Percentiles rank a stretch among this genome's conserved stretches.
Conservation (phyloP, 2,797 vertebrate species). For the Pseudochirops corinnae region DNA sequence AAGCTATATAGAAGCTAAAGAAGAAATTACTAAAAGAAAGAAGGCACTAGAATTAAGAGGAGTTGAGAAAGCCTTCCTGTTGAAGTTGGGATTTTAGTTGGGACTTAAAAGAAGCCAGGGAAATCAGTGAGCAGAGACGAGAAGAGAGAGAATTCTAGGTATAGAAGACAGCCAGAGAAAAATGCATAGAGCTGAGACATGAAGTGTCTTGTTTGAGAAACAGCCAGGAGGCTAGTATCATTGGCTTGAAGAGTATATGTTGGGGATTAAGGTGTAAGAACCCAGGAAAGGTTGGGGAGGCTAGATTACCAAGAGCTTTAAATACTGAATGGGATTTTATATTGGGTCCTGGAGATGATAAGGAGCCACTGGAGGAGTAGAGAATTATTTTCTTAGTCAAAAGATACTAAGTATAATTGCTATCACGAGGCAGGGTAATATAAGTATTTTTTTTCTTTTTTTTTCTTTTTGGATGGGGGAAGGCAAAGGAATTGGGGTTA, state of each 20-base stretch:
- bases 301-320: not conserved
- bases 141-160: not conserved
- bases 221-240: not conserved
- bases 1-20: not conserved
- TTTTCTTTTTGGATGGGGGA: no score
- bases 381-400: not conserved
- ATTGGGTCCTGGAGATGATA: not conserved
- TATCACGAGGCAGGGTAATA: not conserved
- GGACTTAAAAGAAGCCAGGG: not conserved
- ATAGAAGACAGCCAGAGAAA: not conserved
- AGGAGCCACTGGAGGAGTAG: not conserved
- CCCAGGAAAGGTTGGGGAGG: not conserved
- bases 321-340: not conserved
- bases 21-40: not conserved
- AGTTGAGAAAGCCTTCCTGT: not conserved
- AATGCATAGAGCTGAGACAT: not conserved
- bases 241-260: not conserved
- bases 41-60: not conserved
- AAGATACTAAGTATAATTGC: not conserved
- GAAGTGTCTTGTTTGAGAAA: not conserved
- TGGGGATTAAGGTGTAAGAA: not conserved
- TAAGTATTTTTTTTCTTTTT: no score
- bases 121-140: not conserved
- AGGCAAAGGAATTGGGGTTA: no score
- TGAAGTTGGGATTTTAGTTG: not conserved